Base-by-base conservation (phyloP, 2,113 vertebrate genomes). In the Caretta caretta region DNA sequence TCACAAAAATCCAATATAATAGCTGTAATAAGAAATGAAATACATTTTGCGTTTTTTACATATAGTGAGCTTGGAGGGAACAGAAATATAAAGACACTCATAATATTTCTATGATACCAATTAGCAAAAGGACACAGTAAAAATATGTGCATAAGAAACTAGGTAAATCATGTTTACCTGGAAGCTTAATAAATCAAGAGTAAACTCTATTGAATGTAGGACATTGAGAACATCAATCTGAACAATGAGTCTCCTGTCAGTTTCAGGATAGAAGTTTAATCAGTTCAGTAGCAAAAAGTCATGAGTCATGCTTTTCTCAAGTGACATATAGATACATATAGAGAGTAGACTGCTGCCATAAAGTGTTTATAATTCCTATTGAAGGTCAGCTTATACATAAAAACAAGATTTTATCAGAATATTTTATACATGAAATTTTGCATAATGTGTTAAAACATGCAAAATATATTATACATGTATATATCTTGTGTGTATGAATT, bases 151-250 rank as follows among this genome's bases (percentile, higher is more conserved):
- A 94, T 90, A 95, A 85, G 38, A 82, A 50, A 92, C 50, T 86
- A 88, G 29, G 65, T 95, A 90, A 95, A 92, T 89, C 53, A 89
- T 83, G 95, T 97, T 92, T 95, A 84, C 13, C 80, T 83, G 53
- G 54, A 95, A 96, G 35, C 19, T 51, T 94, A 95, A 98, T 97
- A 96, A 97, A 98, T 97, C 96, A 98, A 96, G 86, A 92, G 35
- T 59, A 95, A 97, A 87, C 16, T 78, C 56, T 93, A 96, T 42
- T 14, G 50, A 96, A 81, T 46, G 24, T 49, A 90, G 87, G 93
- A 84, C 86, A 97, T 24, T 13, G 19, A 91, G 65, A 8, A 20
- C 82, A 97, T 98, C 93, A 96, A 50, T 98, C 95, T 96, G 79
- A 83, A 31, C 89, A 96, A 96, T 51, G 13, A 96, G 59, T 92